Evolutionary conservation across 2,113 vertebrate species (phyloP).

Genomic region (Pituophis catenifer): DNA sequence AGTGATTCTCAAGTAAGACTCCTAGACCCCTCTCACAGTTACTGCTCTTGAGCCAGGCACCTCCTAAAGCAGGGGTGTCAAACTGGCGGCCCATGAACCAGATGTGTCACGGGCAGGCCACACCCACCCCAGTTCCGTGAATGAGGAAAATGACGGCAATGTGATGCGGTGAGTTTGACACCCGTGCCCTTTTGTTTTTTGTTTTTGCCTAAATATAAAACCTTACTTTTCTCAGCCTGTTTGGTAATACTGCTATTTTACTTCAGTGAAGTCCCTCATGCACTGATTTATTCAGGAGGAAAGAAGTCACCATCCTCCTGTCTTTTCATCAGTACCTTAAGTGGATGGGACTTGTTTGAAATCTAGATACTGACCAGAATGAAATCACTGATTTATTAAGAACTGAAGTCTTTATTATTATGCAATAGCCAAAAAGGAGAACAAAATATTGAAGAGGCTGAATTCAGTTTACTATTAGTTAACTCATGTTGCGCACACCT

Average conservation of each 20-base stretch:
- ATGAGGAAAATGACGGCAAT: too few species aligned
- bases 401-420: background rate
- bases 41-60: too few species aligned
- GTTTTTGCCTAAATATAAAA: background rate
- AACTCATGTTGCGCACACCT: background rate
- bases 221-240: background rate
- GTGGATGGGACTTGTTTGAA: background rate
- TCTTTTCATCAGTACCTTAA: background rate
- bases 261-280: background rate
- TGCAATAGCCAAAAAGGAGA: background rate
- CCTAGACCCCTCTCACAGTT: too few species aligned
- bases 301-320: background rate
- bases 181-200: background rate
- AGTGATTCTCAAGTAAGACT: too few species aligned
- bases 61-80: too few species aligned
- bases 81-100: too few species aligned
- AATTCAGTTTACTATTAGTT: background rate
- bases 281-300: background rate
- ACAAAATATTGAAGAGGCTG: background rate
- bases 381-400: background rate
- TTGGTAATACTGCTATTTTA: background rate
- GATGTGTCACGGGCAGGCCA: too few species aligned
- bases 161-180: too few species aligned
- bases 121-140: too few species aligned
- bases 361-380: background rate